Evolutionary conservation across 37 sponge, comb jelly and placozoan genomes (phyloP), one percentile per base, ranked within the genome.

Genomic region (Beroe ovata): DNA sequence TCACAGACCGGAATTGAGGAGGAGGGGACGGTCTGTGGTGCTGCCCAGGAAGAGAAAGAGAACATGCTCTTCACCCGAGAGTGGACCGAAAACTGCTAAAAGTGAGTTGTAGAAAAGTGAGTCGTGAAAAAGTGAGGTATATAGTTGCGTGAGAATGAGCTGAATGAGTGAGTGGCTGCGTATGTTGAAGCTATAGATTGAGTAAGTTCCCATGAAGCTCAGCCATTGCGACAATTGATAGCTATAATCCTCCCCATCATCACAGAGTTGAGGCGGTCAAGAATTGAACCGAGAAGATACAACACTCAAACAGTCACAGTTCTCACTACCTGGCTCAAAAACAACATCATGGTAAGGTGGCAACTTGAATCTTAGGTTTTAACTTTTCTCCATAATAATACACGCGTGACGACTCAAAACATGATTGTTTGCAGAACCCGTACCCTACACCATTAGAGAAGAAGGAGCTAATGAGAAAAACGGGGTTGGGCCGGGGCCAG

Each of bases 361-460:
- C 16, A 58, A 18, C 11, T 19, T 58, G 59, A 58, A 19, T 58
- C 59, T 58, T 58, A 58, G 59, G 16, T 11, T 58, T 19, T 11
- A 58, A 58, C 59, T 58, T 18, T 19, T 19, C 59, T 19, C 11
- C 59, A 18, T 58, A 58, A 18, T 19, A 58, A n/a, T n/a, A n/a
- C n/a, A n/a, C n/a, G n/a, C n/a, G n/a, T n/a, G n/a, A n/a, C n/a
- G n/a, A n/a, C n/a, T n/a, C n/a, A n/a, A n/a, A n/a, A n/a, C n/a
- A n/a, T n/a, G n/a, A n/a, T n/a, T n/a, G n/a, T n/a, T n/a, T n/a
- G n/a, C 63, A 62, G 84, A 42, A 42, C 26, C 84, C 84, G 14
- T 77, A 77, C 47, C 84, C 84, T 6, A 77, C 84, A 21, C 20
- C 23, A 20, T 16, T 23, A 0, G 84, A 77, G 84, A 77, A 77